Percentiles rank a stretch among this genome's conserved stretches.
These are phyloP conservation scores for Microtus oregoni DNA, from an alignment of 2,113 vertebrate species.

Conservation along the genomic window DNA sequence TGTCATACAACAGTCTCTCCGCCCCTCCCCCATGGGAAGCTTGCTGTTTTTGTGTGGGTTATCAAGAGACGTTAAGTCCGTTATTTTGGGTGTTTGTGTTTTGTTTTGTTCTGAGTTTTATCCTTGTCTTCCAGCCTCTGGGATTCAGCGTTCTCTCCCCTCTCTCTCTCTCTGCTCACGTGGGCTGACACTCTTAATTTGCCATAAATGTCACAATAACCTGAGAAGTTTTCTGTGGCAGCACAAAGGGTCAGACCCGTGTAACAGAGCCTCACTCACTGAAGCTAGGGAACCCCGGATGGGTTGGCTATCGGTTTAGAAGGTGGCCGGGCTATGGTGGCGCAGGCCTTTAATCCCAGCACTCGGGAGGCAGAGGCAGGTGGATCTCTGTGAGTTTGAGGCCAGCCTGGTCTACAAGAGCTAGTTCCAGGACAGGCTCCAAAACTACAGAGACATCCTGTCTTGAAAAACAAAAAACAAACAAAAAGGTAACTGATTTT, in stretches of 20 bases:
- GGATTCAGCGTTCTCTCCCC: neutral
- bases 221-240: neutral
- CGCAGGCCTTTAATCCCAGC: too few species aligned
- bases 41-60: neutral
- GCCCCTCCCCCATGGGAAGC: neutral
- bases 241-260: neutral
- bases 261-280: neutral
- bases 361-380: too few species aligned
- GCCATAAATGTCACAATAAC: neutral
- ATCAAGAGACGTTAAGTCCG: slow-evolving; percentile 26
- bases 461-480: too few species aligned
- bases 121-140: neutral
- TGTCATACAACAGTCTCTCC: neutral
- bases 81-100: neutral
- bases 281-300: neutral
- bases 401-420: too few species aligned
- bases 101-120: neutral
- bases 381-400: too few species aligned
- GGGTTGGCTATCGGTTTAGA: neutral
- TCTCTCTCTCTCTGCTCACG: neutral
- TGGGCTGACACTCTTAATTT: neutral
- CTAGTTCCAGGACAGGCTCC: too few species aligned
- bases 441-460: too few species aligned
- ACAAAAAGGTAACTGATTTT: neutral
- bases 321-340: neutral